A percentile compares a stretch with the other conserved stretches of the same genome.
Conservation (phyloP, 2,113 vertebrate species). For the Hippocampus comes region DNA sequence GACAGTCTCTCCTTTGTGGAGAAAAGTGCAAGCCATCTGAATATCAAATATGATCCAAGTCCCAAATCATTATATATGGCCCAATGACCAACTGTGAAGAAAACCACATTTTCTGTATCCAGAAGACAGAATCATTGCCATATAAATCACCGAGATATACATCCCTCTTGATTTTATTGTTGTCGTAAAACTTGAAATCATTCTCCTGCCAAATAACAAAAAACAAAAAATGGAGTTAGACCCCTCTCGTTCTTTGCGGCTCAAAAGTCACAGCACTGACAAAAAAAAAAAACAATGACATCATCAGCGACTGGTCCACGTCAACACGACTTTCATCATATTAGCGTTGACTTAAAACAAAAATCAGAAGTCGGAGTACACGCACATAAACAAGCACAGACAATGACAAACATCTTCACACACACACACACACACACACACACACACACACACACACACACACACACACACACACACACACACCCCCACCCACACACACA, state of each 20-base stretch:
- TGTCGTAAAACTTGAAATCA: background rate
- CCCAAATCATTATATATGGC: background rate
- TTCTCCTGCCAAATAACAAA: background rate
- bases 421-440: background rate
- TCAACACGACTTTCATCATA: background rate
- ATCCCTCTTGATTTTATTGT: background rate
- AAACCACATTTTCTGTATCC: background rate
- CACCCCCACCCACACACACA: no score
- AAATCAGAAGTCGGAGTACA: background rate
- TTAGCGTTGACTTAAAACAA: background rate
- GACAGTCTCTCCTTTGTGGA: background rate
- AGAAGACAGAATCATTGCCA: background rate
- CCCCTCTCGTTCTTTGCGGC: background rate
- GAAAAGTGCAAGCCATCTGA: no score
- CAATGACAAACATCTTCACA: background rate
- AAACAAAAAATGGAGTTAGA: background rate
- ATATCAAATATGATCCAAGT: background rate
- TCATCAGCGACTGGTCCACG: background rate
- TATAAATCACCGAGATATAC: background rate
- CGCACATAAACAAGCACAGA: background rate
- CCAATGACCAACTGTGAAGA: background rate
- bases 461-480: background rate
- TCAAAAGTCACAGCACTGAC: background rate
- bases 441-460: constrained; percentile 5
- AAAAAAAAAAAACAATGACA: background rate